These are phyloP conservation scores for Callipepla californica DNA, from an alignment of 2,113 vertebrate genomes.

Conservation along the genomic window DNA sequence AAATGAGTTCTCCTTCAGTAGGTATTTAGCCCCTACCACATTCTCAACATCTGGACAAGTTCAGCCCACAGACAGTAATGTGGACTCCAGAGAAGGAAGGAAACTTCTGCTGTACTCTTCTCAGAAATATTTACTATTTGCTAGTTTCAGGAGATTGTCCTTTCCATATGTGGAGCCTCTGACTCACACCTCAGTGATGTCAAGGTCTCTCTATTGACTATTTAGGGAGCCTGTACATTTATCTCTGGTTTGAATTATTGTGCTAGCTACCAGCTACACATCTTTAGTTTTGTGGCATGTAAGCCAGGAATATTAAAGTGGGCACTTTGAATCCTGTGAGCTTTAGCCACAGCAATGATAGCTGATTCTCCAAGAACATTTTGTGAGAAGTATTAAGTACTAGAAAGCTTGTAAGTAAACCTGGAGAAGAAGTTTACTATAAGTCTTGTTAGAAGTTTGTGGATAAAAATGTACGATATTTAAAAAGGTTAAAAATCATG, in stretches of 20 bases:
- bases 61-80: background rate
- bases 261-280: background rate
- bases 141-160: background rate
- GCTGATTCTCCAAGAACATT: background rate
- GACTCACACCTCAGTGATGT: background rate
- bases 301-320: background rate
- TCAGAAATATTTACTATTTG: background rate
- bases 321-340: background rate
- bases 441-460: background rate
- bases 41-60: background rate
- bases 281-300: background rate
- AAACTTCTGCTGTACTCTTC: background rate
- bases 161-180: background rate
- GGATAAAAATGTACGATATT: background rate
- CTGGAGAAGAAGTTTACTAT: background rate
- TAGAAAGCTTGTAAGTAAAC: conserved; percentile 1
- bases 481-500: background rate
- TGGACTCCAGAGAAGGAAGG: background rate
- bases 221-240: background rate
- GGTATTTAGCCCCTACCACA: background rate
- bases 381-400: background rate
- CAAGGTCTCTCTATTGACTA: background rate
- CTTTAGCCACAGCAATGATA: background rate
- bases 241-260: background rate
- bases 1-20: background rate